Evolutionary conservation across 2,113 vertebrate species (phyloP).

Genomic region (Gobius niger): DNA sequence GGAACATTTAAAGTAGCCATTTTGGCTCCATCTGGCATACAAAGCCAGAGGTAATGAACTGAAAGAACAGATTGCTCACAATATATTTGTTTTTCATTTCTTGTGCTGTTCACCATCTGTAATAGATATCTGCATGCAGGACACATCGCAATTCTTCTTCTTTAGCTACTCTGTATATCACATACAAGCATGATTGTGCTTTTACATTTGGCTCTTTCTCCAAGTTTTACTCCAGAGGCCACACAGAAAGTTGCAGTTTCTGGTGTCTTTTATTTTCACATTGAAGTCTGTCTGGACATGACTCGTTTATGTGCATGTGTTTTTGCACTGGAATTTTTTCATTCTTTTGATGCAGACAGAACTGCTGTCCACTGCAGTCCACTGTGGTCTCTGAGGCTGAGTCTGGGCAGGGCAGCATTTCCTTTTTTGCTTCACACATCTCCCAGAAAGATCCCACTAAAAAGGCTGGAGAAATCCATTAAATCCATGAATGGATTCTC

Average conservation of each 20-base stretch:
- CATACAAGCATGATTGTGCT: constrained; percentile 10
- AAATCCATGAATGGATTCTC: constrained; percentile 80
- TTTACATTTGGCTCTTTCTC: constrained; percentile 61
- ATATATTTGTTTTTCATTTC: constrained; percentile 35
- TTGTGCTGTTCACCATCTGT: constrained; percentile 46
- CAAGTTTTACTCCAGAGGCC: constrained; percentile 58
- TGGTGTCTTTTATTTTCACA: constrained; percentile 44
- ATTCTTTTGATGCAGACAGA: constrained; percentile 73
- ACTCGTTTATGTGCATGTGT: constrained; percentile 42
- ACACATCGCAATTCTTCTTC: constrained; percentile 22
- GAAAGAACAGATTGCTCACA: constrained; percentile 27
- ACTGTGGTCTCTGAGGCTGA: constrained; percentile 61
- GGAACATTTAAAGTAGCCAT: constrained; percentile 68
- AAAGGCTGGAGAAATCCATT: constrained; percentile 77
- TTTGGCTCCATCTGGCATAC: constrained; percentile 71
- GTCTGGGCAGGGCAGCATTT: constrained; percentile 45
- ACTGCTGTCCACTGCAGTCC: constrained; percentile 76
- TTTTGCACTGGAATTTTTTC: constrained; percentile 72
- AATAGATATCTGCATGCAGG: constrained; percentile 49
- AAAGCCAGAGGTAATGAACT: constrained; percentile 44
- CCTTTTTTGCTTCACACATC: constrained; percentile 44
- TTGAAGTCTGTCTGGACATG: constrained; percentile 68
- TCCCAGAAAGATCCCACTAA: constrained; percentile 65
- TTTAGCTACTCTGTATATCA: constrained; percentile 23
- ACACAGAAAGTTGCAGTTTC: constrained; percentile 59